Percentiles rank a stretch among this genome's conserved stretches.
phyloP scores from a whole-genome alignment of 2,113 vertebrate species.

The Actenoides hombroni region DNA sequence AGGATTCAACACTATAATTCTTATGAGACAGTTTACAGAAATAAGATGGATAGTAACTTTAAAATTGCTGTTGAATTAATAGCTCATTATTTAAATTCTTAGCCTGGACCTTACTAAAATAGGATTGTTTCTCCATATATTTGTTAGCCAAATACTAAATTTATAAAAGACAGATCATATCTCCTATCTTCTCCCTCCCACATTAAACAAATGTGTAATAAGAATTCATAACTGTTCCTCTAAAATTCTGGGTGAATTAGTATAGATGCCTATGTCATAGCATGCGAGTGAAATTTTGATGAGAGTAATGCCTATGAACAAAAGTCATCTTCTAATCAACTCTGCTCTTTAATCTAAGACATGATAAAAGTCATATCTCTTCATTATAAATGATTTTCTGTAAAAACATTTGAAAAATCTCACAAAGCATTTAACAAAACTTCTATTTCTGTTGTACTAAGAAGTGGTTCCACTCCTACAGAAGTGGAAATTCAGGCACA shows the following conservation, averaged over 20 bases:
- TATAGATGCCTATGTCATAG: background rate
- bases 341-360: background rate
- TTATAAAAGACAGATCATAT: background rate
- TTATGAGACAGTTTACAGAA: conserved; percentile 12
- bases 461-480: background rate
- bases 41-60: background rate
- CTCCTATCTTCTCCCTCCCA: background rate
- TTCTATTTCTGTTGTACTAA: background rate
- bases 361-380: background rate
- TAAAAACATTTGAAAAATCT: background rate
- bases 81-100: conserved; percentile 34
- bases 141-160: background rate
- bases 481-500: background rate
- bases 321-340: background rate
- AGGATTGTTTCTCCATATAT: background rate
- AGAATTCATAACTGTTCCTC: background rate
- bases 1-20: conserved; percentile 11
- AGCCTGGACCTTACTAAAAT: background rate
- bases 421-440: background rate
- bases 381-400: background rate
- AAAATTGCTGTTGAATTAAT: conserved; percentile 20
- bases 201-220: background rate
- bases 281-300: background rate
- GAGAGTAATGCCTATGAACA: background rate
- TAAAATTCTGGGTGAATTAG: background rate